Percentiles rank a stretch among this genome's conserved stretches.
These are phyloP conservation scores for Smithornis capensis DNA, from an alignment of 2,113 vertebrate genomes.

Conservation along the genomic window DNA sequence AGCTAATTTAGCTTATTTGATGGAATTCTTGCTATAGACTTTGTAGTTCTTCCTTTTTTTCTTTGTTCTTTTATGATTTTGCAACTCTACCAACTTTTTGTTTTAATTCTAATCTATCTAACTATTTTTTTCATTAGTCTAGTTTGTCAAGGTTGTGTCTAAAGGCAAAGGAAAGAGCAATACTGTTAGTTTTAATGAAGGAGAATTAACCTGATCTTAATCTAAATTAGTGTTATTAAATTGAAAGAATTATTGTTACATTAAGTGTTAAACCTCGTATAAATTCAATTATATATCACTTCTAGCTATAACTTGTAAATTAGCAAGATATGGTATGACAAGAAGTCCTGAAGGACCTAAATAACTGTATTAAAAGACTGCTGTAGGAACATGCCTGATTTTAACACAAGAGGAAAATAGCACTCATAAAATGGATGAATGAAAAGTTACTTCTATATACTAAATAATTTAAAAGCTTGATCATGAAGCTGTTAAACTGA, in stretches of 20 bases:
- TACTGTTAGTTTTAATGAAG: neutral
- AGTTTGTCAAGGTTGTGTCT: neutral
- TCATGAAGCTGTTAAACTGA: neutral
- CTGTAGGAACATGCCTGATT: neutral
- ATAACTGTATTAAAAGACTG: neutral
- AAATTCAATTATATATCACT: neutral
- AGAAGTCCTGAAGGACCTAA: neutral
- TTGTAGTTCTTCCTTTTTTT: neutral
- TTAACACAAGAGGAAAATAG: neutral
- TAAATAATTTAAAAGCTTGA: neutral
- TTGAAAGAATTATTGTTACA: neutral
- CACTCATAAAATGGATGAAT: neutral
- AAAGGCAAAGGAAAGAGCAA: neutral
- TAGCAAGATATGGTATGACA: neutral
- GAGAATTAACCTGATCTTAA: neutral
- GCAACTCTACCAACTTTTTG: neutral
- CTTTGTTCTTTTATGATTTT: neutral
- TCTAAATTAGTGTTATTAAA: neutral
- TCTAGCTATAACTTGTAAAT: neutral
- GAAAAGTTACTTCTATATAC: neutral
- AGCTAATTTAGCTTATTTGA: neutral
- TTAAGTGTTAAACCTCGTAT: neutral
- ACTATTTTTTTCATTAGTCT: neutral
- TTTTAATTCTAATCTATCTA: neutral
- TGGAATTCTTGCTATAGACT: neutral